Evolutionary conservation across 2,888 invertebrate genomes (phyloP).

Genomic region (Hymenopus coronatus): DNA sequence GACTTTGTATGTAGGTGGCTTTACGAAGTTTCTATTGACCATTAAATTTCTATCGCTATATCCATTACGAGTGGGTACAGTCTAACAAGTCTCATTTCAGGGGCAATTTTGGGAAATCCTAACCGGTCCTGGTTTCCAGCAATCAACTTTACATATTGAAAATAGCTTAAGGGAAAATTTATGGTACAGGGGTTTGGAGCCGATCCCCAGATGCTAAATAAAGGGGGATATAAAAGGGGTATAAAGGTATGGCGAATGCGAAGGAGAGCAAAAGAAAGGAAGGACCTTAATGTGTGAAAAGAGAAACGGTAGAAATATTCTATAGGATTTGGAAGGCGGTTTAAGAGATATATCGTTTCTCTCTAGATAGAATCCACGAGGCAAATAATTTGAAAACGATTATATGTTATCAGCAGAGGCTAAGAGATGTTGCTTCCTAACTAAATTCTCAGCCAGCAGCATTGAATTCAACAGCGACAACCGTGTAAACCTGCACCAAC

Average conservation of each 20-base stretch:
- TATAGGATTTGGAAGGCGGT: not conserved
- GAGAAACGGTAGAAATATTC: not conserved
- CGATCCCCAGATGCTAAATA: not conserved
- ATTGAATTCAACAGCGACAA: no score
- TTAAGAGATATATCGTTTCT: not conserved
- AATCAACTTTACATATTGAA: not conserved
- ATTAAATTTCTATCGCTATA: not conserved
- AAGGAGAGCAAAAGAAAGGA: not conserved
- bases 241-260: not conserved
- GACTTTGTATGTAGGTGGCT: not conserved
- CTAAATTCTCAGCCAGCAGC: not conserved
- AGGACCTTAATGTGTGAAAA: not conserved
- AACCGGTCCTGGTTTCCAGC: not conserved
- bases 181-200: not conserved
- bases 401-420: not conserved
- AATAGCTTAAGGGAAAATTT: not conserved
- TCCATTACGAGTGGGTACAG: not conserved
- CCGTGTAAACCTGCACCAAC: no score
- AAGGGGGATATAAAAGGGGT: not conserved
- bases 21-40: not conserved
- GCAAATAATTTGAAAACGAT: not conserved
- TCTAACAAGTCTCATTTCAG: not conserved
- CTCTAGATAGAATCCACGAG: not conserved
- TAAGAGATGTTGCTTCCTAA: not conserved
- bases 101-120: not conserved